Conservation (phyloP, 2,113 vertebrate genomes). For the Hystrix cristata region DNA sequence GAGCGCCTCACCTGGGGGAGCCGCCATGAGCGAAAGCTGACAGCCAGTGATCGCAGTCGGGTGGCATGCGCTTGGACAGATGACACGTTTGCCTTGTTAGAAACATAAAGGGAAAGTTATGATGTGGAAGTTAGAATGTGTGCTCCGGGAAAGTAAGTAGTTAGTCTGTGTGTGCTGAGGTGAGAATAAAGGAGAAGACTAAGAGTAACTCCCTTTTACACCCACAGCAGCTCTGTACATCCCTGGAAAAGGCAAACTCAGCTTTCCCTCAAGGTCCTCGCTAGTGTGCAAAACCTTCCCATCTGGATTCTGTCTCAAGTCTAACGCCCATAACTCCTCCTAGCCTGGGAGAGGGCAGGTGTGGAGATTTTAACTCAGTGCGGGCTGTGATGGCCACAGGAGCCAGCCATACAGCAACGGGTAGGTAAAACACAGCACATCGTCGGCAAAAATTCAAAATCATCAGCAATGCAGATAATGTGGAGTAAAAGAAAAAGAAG, state of each 20-base stretch:
- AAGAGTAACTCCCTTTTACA: not conserved
- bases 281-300: not conserved
- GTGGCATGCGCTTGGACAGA: not conserved
- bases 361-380: not conserved
- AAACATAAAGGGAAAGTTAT: not conserved
- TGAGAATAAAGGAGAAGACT: not conserved
- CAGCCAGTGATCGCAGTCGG: not conserved
- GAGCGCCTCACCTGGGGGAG: not conserved
- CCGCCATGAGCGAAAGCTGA: not conserved
- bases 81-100: not conserved
- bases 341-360: not conserved
- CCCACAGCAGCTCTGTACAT: fast-evolving
- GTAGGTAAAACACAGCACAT: not conserved
- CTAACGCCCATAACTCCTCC: not conserved
- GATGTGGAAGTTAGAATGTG: not conserved
- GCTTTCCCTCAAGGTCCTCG: not conserved
- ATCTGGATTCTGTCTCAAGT: not conserved
- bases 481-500: not conserved
- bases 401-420: not conserved
- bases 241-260: not conserved
- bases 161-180: not conserved
- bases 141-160: no score
- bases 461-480: no score
- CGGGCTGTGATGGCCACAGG: not conserved
- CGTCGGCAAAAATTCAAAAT: not conserved